Base-by-base conservation (phyloP, 1,140 invertebrate species). In the Calephelis virginiensis region DNA sequence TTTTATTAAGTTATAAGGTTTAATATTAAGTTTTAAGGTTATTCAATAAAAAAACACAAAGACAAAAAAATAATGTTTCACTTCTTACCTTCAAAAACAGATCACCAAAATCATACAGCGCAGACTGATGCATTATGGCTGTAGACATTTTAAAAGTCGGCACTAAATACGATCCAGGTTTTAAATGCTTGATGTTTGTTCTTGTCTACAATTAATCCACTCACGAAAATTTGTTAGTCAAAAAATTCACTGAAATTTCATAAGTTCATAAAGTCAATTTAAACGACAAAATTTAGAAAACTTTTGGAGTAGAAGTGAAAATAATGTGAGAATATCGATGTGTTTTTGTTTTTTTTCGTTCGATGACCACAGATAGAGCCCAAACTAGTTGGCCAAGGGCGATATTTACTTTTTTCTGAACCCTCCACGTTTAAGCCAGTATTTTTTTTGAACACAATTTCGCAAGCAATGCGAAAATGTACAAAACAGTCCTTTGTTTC, bases 81-180 rank as follows among this genome's bases (percentile, higher is more conserved):
- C 43, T 67, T 66, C 83, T 83, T 91, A 92, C 91, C 91, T 92
- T 92, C 85, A 92, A 82, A 71, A 88, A 83, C 80, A 91, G 81
- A 82, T 92, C 91, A 85, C 90, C 90, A 90, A 92, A 86, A 66
- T 91, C 91, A 79, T 91, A 91, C 81, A 91, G 81, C 81, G 89
- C 86, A 87, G 91, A 90, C 89, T 91, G 91, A 82, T 92, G 90
- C 89, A 92, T 92, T 83, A 92, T 91, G 76, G 91, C 91, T 82
- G 91, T 92, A 86, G 90, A 92, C 91, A 92, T 92, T 86, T 80
- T 90, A 78, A 80, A 81, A 83, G 72, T 87, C 76, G 80, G 72
- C 86, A 89, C 85, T 88, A 78, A 78, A 75, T 78, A 73, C 70
- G 73, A 88, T 90, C 88, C 88, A 88, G 86, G 77, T 76, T 85